phyloP scores from a whole-genome alignment of 2,797 vertebrate species.

The Leucoraja ocellata region DNA sequence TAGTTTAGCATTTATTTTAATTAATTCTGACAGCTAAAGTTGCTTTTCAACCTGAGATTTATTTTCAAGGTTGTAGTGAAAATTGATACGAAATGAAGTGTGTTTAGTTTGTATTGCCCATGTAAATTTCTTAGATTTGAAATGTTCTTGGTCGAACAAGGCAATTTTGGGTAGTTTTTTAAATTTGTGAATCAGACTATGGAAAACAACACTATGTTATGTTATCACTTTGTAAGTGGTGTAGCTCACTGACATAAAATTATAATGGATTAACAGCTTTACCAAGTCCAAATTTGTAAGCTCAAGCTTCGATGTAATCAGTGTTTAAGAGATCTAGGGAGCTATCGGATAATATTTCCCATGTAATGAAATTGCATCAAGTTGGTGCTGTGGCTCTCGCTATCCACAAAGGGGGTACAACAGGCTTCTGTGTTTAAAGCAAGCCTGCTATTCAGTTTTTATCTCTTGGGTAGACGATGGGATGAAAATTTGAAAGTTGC shows the following conservation, averaged over 20 bases:
- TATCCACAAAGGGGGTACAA: background rate
- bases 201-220: background rate
- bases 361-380: background rate
- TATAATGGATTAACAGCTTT: conserved; percentile 19
- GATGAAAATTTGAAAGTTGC: too few species aligned
- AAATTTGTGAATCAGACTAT: background rate
- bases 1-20: background rate
- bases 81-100: background rate
- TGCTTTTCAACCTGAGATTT: background rate
- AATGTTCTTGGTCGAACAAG: background rate
- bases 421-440: background rate
- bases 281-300: background rate
- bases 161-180: background rate
- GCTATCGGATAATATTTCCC: background rate
- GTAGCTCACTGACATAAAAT: background rate
- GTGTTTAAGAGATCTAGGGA: background rate
- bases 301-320: background rate
- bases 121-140: background rate
- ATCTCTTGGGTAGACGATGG: background rate
- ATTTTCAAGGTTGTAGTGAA: background rate
- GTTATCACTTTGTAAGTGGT: background rate
- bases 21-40: background rate
- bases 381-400: background rate
- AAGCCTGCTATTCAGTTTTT: background rate
- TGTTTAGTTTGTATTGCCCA: background rate